phyloP scores from a whole-genome alignment of 2,113 vertebrate genomes.

The Channa argus region DNA sequence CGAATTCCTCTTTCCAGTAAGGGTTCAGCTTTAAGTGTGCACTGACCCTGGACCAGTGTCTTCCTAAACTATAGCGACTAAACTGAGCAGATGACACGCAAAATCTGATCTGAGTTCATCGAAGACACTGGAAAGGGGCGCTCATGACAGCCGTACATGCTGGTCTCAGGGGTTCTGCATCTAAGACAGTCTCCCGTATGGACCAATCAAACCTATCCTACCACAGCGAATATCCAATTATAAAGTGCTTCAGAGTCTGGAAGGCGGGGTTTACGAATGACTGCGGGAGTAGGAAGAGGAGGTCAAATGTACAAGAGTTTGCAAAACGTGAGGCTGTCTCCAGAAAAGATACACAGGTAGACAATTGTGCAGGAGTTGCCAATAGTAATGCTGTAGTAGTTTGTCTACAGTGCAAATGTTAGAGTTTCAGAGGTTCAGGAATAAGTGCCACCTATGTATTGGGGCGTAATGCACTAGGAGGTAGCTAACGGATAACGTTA shows the following conservation, averaged over 20 bases:
- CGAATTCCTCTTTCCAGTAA: not conserved
- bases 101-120: conserved; percentile 9
- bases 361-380: not conserved
- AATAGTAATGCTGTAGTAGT: not conserved
- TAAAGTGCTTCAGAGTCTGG: rapidly evolving
- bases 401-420: not conserved
- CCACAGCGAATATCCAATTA: conserved; percentile 22
- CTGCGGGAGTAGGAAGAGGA: conserved; percentile 52
- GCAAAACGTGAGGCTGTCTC: conserved; percentile 30
- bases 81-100: too few relatives aligned
- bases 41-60: not conserved
- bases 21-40: not conserved
- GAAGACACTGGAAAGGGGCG: too few relatives aligned
- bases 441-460: not conserved
- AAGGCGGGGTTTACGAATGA: conserved; percentile 51
- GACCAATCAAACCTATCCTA: conserved; percentile 30
- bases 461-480: not conserved
- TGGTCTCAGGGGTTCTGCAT: not conserved
- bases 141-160: conserved; percentile 33
- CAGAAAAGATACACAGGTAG: not conserved
- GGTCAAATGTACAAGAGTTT: conserved; percentile 67
- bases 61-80: not conserved
- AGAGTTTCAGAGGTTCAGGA: not conserved
- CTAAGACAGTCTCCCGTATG: not conserved
- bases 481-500: conserved; percentile 15